Base-by-base conservation (phyloP, 2,888 invertebrate species). In the Drosophila atripex region DNA sequence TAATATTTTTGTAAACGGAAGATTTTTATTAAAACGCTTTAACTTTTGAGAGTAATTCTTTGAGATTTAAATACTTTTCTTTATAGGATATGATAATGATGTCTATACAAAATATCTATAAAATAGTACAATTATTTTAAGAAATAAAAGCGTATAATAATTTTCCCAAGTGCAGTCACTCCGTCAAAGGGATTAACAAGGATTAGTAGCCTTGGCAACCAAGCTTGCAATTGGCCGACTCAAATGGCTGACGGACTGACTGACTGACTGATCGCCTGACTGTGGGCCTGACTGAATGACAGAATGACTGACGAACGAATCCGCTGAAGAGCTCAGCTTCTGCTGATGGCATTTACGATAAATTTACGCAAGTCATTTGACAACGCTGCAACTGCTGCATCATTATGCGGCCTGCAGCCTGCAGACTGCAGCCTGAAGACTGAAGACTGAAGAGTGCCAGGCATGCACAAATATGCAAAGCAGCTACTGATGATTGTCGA, bases 281-380 rank as follows among this genome's bases (percentile, higher is more conserved):
- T 12, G 54, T 18, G 32, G 23, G 60, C 30, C 57, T 25, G 61
- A 54, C 54, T 52, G 59, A 35, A 39, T 46, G 54, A 55, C 18
- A 56, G 78, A 71, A 75, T 69, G 77, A 70, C 72, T 75, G 80
- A 72, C 77, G 60, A 76, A 69, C 73, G 74, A 76, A 73, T 73
- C 59, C 46, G 59, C 43, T 50, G 38, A 63, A 49, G 35, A 50
- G 50, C 46, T 59, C 56, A 39, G 74, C 80, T 75, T 59, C 60
- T 65, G 76, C 79, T 88, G 90, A 90, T 89, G 88, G 83, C 85
- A 88, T 88, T 89, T 89, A 82, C 90, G 89, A 90, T 90, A 90
- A 89, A 89, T 89, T 89, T 88, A 89, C 87, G 83, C 88, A 88
- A 89, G 80, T 89, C 88, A 88, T 88, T 89, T 88, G 88, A 86